Evolutionary conservation across 2,113 vertebrate genomes (phyloP).

Genomic region (Cichladusa arquata): DNA sequence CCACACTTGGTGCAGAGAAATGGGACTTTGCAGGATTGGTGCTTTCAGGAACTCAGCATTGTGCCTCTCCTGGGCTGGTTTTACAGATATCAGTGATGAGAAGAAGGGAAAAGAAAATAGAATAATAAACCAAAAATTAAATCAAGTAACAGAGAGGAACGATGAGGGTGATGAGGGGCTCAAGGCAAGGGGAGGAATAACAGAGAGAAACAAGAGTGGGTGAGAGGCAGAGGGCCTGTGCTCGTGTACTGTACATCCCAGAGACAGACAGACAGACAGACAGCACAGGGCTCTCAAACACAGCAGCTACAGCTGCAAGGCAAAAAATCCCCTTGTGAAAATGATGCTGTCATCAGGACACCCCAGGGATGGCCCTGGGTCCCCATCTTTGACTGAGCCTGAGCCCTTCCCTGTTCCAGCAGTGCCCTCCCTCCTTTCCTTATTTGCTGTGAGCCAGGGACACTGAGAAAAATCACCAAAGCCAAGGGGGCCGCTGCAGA

Average conservation of each 20-base stretch:
- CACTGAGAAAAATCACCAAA: rapidly evolving
- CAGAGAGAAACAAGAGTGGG: rapidly evolving
- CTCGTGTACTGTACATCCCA: not conserved
- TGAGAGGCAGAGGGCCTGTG: not conserved
- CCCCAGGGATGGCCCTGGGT: rapidly evolving
- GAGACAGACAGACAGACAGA: not conserved
- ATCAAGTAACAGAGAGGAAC: not conserved
- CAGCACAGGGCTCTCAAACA: not conserved
- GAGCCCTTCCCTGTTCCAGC: not conserved
- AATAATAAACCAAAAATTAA: not conserved
- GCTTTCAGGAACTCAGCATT: not conserved
- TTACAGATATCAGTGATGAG: not conserved
- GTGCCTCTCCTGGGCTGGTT: not conserved
- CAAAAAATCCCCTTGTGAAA: not conserved
- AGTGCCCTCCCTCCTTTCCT: not conserved
- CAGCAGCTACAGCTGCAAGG: not conserved
- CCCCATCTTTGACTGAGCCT: not conserved
- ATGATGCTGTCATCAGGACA: rapidly evolving
- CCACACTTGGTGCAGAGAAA: not conserved
- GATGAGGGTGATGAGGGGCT: not conserved
- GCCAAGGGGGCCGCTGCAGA: not conserved
- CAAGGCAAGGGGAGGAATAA: not conserved
- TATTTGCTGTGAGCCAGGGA: not conserved
- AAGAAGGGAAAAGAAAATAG: not conserved
- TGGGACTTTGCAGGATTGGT: not conserved